Base-by-base conservation (phyloP, 92 coral and sea anemone genomes). In the Actinostola sp. region DNA sequence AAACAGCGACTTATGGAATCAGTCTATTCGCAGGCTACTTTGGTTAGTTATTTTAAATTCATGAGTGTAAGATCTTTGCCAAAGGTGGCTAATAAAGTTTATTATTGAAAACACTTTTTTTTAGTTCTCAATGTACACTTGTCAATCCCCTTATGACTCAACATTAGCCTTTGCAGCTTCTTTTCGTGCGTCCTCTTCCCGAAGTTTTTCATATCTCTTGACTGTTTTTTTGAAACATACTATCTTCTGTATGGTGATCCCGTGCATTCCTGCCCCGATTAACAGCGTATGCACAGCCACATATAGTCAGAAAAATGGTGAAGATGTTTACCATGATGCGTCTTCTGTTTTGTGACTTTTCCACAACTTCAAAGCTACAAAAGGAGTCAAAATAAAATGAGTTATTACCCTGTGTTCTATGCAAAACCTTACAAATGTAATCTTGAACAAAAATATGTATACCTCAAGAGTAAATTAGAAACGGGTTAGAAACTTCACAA, bases 301-400 rank as follows among this genome's bases (percentile, higher is more conserved):
- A 38, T 17, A 68, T 62, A 43, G 89, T 84, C 0, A 79, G 17
- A 11, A 79, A 15, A 0, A 84, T 67, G 58, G 82, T 77, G 53
- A 61, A 23, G 73, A 84, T 17, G 62, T 84, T 84, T 31, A 84
- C 72, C 24, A 84, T 66, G 66, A 84, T 84, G 10, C 89, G 68
- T 39, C 89, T 61, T 46, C 89, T 73, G 46, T 73, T 84, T 61
- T 84, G 89, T 21, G 89, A 75, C 59, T 84, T 84, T 59, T 84
- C 89, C 35, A 84, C 34, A 1, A 84, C 30, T 31, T 79, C 86
- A 61, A 58, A 79, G 45, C 45, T 39, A 39, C 45, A 39, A 39
- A 39, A 7, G 14, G 14, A 39, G 7, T 39, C 45, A 39, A 7
- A 7, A 7, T 14, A 39, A 39, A 39, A 7, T 7, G 45, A 39